Percentiles rank a stretch among this genome's conserved stretches.
Conservation (phyloP, 2,797 vertebrate species). For the Poecilia picta region DNA sequence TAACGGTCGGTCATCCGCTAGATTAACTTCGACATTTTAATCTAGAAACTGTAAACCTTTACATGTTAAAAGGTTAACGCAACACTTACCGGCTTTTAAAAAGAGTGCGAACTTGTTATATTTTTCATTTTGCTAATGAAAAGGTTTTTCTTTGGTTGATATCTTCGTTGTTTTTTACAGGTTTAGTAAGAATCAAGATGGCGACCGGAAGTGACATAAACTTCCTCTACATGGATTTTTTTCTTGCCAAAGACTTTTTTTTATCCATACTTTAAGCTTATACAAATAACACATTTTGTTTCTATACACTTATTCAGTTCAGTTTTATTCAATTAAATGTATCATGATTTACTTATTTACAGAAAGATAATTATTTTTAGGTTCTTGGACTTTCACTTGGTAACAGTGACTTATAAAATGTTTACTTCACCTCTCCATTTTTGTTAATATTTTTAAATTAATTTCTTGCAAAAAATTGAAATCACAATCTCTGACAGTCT, state of each 20-base stretch:
- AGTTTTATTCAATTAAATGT: no score
- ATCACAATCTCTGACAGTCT: background rate
- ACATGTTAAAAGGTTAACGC: background rate
- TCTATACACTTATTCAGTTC: background rate
- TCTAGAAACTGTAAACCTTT: background rate
- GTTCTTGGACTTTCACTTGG: no score
- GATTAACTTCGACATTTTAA: background rate
- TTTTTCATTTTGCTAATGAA: background rate
- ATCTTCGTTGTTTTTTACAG: background rate
- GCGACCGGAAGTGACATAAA: slow-evolving; percentile 8
- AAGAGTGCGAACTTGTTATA: background rate
- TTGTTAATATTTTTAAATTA: background rate
- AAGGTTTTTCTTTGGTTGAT: background rate
- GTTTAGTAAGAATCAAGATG: background rate
- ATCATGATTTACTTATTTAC: no score
- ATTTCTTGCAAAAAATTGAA: background rate
- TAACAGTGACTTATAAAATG: no score
- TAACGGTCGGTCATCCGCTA: background rate
- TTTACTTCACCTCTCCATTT: background rate
- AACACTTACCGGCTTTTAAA: background rate
- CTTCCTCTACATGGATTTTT: background rate
- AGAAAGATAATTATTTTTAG: background rate
- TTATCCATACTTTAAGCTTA: background rate
- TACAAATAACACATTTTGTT: background rate
- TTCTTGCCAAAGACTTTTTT: background rate